Conservation (phyloP, 2,888 invertebrate genomes). For the Acleris holmiana region DNA sequence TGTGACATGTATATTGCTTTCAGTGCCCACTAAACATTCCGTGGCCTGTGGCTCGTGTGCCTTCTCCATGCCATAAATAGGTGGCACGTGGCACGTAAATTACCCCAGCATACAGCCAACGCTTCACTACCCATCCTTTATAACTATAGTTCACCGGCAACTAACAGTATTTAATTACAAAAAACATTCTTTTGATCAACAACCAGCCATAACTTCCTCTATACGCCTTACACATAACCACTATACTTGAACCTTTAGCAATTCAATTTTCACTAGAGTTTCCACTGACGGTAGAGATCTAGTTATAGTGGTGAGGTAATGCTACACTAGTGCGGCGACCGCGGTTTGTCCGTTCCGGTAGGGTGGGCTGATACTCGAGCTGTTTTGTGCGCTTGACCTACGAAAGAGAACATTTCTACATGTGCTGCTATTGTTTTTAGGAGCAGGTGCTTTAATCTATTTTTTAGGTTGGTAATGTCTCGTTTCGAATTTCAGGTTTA, state of each 20-base stretch:
- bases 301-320: conserved; percentile 57
- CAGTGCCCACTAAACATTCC: too few relatives aligned
- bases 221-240: conserved; percentile 42
- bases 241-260: background rate
- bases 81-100: background rate
- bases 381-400: conserved; percentile 65
- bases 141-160: conserved; percentile 18
- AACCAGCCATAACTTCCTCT: conserved; percentile 44
- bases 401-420: conserved; percentile 40
- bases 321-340: conserved; percentile 64
- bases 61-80: too few relatives aligned
- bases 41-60: too few relatives aligned
- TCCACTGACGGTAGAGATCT: conserved; percentile 42
- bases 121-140: conserved; percentile 10
- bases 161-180: conserved; percentile 31
- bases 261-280: background rate
- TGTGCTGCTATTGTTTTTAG: conserved; percentile 31
- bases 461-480: too few relatives aligned
- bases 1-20: too few relatives aligned
- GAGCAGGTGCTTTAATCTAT: conserved; percentile 27
- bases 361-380: conserved; percentile 68
- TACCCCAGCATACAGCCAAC: conserved; percentile 3
- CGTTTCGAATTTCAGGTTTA: too few relatives aligned
- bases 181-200: conserved; percentile 34
- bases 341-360: conserved; percentile 74